phyloP scores from a whole-genome alignment of 2,797 vertebrate genomes.

The Netta rufina region DNA sequence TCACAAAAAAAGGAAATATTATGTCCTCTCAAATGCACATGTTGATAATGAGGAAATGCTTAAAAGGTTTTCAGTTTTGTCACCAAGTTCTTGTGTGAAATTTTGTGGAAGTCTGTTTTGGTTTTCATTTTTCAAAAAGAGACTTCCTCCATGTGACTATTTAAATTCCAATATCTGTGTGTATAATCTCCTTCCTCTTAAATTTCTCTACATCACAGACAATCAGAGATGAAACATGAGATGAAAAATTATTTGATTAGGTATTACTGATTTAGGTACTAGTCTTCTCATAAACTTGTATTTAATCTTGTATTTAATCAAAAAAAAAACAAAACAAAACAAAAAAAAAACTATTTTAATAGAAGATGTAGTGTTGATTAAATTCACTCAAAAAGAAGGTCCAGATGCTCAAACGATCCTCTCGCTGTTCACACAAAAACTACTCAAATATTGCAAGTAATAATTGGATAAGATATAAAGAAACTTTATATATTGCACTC shows the following conservation, averaged over 20 bases:
- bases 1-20: neutral
- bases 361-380: conserved; percentile 14
- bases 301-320: conserved; percentile 1
- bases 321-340: neutral
- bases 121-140: neutral
- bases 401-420: neutral
- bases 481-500: neutral
- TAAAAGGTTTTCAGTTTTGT: neutral
- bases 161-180: neutral
- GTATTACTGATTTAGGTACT: neutral
- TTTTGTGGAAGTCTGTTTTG: neutral
- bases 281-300: accelerated
- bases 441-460: conserved; percentile 16
- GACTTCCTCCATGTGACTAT: neutral
- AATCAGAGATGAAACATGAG: neutral
- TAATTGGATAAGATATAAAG: conserved; percentile 24
- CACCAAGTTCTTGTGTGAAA: neutral
- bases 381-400: conserved; percentile 23
- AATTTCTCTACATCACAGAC: neutral
- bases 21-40: accelerated
- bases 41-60: neutral
- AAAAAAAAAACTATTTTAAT: neutral
- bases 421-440: neutral
- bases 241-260: neutral
- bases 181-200: neutral